These are phyloP conservation scores for Exephanes ischioxanthus DNA, from an alignment of 2,888 invertebrate species.

Conservation along the genomic window DNA sequence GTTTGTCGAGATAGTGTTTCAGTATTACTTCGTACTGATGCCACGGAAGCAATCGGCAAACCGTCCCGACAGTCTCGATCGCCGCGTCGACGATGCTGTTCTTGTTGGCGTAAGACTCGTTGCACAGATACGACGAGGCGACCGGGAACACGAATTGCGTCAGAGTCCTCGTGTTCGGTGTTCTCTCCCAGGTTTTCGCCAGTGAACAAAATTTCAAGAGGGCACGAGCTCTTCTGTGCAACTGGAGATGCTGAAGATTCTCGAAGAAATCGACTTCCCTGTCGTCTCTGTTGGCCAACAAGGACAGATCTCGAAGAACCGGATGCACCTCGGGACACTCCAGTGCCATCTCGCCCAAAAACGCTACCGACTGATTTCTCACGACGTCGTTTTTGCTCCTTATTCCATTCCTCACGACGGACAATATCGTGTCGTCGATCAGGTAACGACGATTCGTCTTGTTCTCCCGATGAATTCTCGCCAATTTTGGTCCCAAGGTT, in stretches of 20 bases:
- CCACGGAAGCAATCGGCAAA: conserved; percentile 94
- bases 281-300: conserved; percentile 90
- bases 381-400: conserved; percentile 90
- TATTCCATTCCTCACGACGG: conserved; percentile 90
- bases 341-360: conserved; percentile 92
- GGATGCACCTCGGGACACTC: conserved; percentile 90
- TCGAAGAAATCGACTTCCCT: conserved; percentile 97
- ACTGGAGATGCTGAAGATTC: conserved; percentile 95
- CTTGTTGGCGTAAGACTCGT: conserved; percentile 91
- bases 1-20: conserved; percentile 91
- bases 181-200: conserved; percentile 87
- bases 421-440: conserved; percentile 90
- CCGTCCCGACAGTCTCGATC: conserved; percentile 92
- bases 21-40: conserved; percentile 94
- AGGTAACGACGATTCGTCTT: conserved; percentile 88
- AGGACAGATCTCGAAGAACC: conserved; percentile 90
- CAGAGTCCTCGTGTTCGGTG: conserved; percentile 90
- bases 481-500: conserved; percentile 88
- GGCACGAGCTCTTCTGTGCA: conserved; percentile 94
- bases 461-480: conserved; percentile 86
- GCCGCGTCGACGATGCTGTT: conserved; percentile 94
- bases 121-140: conserved; percentile 92
- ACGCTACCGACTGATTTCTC: conserved; percentile 91
- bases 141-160: conserved; percentile 95
- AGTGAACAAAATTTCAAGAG: conserved; percentile 91